Evolutionary conservation across 1,140 invertebrate genomes (phyloP), one percentile per base, ranked within the genome.

Genomic region (Hycleus phaleratus): DNA sequence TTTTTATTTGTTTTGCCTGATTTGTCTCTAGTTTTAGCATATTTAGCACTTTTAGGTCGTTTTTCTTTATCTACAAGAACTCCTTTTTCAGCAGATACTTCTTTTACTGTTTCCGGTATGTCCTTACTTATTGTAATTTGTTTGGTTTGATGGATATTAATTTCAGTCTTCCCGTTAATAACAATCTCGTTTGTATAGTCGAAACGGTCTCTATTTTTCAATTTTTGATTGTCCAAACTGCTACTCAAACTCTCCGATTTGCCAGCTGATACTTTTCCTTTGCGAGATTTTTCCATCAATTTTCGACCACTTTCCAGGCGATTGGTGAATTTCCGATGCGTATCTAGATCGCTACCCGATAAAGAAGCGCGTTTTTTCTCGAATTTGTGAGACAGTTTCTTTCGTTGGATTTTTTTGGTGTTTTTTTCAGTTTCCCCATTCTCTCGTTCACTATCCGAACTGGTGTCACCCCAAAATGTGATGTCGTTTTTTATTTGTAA

Each of bases 1-100:
- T 75, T 73, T 61, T 63, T 70, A 65, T 74, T 77, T 12, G 51
- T 48, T 66, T 56, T 68, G 68, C 55, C 56, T 50, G 61, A 54
- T 60, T 58, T 74, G 65, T 69, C 69, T 59, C 63, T 67, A 46
- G 59, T 26, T 64, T 74, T 69, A 4, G 48, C 55, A 60, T 71
- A 71, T 51, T 68, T 68, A 43, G 62, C 60, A 58, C 68, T 70
- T 49, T 64, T 65, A 38, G 63, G 62, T 42, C 68, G 58, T 51
- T 63, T 65, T 8, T 67, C 64, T 51, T 63, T 66, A 53, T 61
- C 61, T 25, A 50, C 44, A 25, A 44, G 62, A 49, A 44, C 42
- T 25, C 32, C 26, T 48, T 46, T 24, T 24, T 46, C 48, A 25
- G 47, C 43, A 46, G 46, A 38, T 9, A 49, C 40, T 53, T 55